Evolutionary conservation across 2,888 invertebrate genomes (phyloP).

Genomic region (Aplocera efformata): DNA sequence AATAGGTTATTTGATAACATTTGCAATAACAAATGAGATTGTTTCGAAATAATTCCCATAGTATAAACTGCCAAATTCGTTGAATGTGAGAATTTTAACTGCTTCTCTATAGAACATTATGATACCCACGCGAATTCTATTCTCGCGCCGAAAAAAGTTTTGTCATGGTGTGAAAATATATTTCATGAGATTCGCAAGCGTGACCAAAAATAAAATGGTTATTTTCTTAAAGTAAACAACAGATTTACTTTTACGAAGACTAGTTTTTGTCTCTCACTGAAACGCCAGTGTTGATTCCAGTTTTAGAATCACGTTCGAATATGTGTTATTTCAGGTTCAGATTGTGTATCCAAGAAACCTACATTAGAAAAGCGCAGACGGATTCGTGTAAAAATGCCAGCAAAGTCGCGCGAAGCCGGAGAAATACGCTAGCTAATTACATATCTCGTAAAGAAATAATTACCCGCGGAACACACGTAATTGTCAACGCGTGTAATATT

Average conservation of each 20-base stretch:
- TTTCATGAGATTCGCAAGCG: conserved; percentile 14
- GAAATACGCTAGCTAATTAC: too few species aligned
- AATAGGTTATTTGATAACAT: too few species aligned
- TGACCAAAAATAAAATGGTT: conserved; percentile 11
- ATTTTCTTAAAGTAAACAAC: neutral
- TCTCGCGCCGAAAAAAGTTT: conserved; percentile 20
- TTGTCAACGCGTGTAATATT: conserved; percentile 35
- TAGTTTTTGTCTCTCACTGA: too few species aligned
- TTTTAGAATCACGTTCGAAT: too few species aligned
- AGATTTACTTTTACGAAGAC: too few species aligned
- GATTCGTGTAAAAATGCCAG: too few species aligned
- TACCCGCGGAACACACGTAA: conserved; percentile 7
- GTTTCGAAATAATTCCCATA: neutral
- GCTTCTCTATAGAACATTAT: conserved; percentile 10
- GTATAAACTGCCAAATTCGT: conserved; percentile 6
- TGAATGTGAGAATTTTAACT: conserved; percentile 11
- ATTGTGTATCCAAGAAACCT: too few species aligned
- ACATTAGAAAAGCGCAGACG: too few species aligned
- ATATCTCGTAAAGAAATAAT: conserved; percentile 14
- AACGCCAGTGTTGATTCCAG: too few species aligned
- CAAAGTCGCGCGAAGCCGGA: too few species aligned
- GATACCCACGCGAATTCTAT: conserved; percentile 26
- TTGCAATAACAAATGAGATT: too few species aligned
- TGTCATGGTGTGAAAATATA: conserved; percentile 25
- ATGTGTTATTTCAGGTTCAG: too few species aligned